Evolutionary conservation across 2,113 vertebrate genomes (phyloP).

Genomic region (Crypturellus undulatus): DNA sequence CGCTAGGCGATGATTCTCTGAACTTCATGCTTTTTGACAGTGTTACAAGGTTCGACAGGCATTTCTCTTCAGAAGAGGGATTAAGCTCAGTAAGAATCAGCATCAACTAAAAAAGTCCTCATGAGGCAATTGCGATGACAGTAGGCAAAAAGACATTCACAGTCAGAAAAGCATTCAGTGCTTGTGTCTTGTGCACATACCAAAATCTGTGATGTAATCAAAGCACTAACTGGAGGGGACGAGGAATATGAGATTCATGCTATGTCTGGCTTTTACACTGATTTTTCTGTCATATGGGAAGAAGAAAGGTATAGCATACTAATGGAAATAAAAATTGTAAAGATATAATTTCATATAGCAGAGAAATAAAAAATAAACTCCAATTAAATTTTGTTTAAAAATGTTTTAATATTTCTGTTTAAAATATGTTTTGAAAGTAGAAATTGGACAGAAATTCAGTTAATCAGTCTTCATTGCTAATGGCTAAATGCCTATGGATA

Average conservation of each 20-base stretch:
- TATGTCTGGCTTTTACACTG: neutral
- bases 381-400: neutral
- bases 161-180: neutral
- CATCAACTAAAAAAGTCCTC: slow-evolving; percentile 68
- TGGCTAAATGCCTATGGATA: neutral
- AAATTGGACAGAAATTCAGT: neutral
- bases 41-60: slow-evolving; percentile 67
- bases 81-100: slow-evolving; percentile 73
- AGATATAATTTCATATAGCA: neutral
- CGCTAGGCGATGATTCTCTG: slow-evolving; percentile 42
- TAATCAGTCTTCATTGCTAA: neutral
- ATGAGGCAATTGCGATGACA: slow-evolving; percentile 42
- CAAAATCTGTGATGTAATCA: neutral
- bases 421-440: neutral
- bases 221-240: neutral
- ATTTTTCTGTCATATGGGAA: neutral
- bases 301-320: neutral
- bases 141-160: neutral
- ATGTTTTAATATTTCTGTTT: too few relatives aligned
- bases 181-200: neutral
- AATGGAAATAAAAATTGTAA: neutral
- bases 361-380: neutral
- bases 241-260: neutral
- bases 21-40: slow-evolving; percentile 73
- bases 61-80: slow-evolving; percentile 67